phyloP scores from a whole-genome alignment of 1,140 invertebrate genomes.

The Chlorops oryzae region DNA sequence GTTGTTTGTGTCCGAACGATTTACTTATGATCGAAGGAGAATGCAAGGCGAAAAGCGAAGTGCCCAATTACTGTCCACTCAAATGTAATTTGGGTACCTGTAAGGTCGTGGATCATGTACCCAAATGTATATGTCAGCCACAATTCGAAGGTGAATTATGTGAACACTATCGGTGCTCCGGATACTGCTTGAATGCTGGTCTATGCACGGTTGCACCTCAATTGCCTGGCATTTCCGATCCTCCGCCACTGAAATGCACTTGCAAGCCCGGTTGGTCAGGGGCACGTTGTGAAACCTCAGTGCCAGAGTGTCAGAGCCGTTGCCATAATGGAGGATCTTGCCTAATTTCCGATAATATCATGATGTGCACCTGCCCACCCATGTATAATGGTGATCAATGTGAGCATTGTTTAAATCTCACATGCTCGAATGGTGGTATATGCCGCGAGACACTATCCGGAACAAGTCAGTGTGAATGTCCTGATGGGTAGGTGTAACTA shows the following conservation, averaged over 20 bases:
- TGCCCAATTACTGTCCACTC: conserved; percentile 45
- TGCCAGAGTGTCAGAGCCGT: conserved; percentile 49
- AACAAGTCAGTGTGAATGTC: conserved; percentile 54
- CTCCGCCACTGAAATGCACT: conserved; percentile 50
- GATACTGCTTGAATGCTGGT: conserved; percentile 60
- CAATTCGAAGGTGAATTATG: conserved; percentile 58
- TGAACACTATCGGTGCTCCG: conserved; percentile 59
- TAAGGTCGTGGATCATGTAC: conserved; percentile 46
- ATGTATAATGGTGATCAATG: conserved; percentile 41
- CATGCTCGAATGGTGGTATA: conserved; percentile 43
- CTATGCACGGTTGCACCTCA: conserved; percentile 51
- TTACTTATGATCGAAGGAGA: conserved; percentile 41
- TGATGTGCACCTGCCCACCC: conserved; percentile 40
- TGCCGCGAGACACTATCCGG: conserved; percentile 43
- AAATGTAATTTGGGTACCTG: conserved; percentile 54
- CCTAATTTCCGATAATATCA: conserved; percentile 31
- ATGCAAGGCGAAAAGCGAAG: conserved; percentile 32
- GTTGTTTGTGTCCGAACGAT: conserved; percentile 65
- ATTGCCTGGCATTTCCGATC: conserved; percentile 27
- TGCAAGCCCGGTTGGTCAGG: conserved; percentile 63
- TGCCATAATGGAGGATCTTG: conserved; percentile 45
- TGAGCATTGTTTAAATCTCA: conserved; percentile 41
- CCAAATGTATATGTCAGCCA: conserved; percentile 56
- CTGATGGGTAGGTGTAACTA: conserved; percentile 24
- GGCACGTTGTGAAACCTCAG: conserved; percentile 57